These are phyloP conservation scores for Papilio gigon DNA, from an alignment of 2,888 invertebrate genomes.

Conservation along the genomic window DNA sequence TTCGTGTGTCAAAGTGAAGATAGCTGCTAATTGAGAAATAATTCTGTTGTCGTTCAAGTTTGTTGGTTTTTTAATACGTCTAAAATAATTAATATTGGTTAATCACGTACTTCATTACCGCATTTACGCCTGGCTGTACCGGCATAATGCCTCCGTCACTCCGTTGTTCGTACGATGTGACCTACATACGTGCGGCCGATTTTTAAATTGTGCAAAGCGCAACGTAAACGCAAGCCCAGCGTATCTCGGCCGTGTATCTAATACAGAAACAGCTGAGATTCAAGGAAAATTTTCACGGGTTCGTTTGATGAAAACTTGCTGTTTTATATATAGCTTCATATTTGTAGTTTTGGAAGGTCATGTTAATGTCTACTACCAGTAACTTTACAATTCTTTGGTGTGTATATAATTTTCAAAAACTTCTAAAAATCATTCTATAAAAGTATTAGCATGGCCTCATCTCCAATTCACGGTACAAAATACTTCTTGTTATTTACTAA, in stretches of 20 bases:
- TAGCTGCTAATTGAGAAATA: no score
- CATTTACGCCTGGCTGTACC: neutral
- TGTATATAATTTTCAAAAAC: no score
- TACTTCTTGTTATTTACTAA: no score
- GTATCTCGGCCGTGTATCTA: neutral
- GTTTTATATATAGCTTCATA: neutral
- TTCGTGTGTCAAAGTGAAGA: no score
- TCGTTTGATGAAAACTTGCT: neutral
- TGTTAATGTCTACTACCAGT: no score
- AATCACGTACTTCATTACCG: neutral
- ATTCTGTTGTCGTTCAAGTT: no score
- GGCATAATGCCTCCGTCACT: conserved; percentile 13
- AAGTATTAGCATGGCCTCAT: no score
- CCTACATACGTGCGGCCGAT: conserved; percentile 26
- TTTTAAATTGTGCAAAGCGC: conserved; percentile 23
- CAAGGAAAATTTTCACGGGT: neutral
- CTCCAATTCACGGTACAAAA: no score
- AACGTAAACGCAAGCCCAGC: conserved; percentile 20
- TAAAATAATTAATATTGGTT: no score
- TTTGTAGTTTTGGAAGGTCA: neutral
- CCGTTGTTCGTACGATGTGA: conserved; percentile 28
- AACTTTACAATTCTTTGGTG: no score
- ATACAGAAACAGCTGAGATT: conserved; percentile 17
- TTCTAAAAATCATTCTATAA: no score
- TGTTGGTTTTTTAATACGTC: no score